phyloP scores from a whole-genome alignment of 2,113 vertebrate species.

The Mus pahari region DNA sequence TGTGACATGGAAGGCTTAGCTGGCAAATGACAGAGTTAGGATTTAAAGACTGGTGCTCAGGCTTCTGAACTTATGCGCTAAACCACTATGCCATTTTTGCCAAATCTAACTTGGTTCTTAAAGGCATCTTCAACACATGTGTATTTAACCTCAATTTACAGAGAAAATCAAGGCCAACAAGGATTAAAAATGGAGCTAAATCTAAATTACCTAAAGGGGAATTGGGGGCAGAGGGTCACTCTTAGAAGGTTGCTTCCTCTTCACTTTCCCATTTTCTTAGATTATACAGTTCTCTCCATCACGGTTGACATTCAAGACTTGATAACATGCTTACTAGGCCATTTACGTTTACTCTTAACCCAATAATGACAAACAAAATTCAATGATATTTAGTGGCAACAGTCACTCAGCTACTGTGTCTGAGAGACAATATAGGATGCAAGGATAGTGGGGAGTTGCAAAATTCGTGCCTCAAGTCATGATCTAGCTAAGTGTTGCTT shows the following conservation, averaged over 20 bases:
- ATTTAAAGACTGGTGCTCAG: neutral
- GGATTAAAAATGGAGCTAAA: conserved; percentile 34
- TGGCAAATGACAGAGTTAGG: neutral
- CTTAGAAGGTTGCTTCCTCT: neutral
- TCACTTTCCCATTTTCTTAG: neutral
- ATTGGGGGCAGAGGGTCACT: neutral
- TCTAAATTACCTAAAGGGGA: neutral
- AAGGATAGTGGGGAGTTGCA: neutral
- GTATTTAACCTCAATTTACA: neutral
- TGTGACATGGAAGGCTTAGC: neutral
- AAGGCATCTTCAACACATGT: neutral
- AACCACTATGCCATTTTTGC: neutral
- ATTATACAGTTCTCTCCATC: neutral
- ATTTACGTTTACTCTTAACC: neutral
- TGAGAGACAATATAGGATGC: neutral
- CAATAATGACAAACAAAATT: neutral
- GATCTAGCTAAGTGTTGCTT: neutral
- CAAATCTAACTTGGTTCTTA: neutral
- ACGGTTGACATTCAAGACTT: neutral
- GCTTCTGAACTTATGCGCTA: neutral
- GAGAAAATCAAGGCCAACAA: neutral
- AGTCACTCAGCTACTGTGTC: neutral
- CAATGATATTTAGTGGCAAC: neutral
- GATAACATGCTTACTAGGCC: neutral
- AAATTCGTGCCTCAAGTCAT: neutral